Evolutionary conservation across 2,797 vertebrate species (phyloP).

Genomic region (Clarias fuscus): DNA sequence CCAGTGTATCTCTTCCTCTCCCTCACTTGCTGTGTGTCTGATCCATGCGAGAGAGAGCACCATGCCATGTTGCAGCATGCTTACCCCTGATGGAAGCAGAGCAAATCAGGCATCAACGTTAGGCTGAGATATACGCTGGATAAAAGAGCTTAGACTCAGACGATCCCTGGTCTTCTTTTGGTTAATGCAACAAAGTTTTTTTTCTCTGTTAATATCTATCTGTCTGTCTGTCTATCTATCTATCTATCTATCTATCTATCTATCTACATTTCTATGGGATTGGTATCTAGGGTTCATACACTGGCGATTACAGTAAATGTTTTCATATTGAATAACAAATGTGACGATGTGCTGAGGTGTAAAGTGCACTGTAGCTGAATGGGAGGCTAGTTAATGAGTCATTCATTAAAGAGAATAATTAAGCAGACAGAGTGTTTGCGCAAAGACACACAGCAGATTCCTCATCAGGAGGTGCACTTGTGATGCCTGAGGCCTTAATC

Average conservation of each 20-base stretch:
- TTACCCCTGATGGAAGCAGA: conserved; percentile 62
- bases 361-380: conserved; percentile 28
- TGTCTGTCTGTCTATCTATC: neutral
- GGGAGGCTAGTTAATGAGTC: conserved; percentile 26
- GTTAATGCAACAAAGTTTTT: neutral
- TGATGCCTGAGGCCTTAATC: conserved; percentile 47
- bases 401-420: conserved; percentile 48
- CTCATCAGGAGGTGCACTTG: conserved; percentile 44
- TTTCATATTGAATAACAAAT: conserved; percentile 30
- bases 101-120: conserved; percentile 34
- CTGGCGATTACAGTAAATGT: neutral
- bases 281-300: neutral
- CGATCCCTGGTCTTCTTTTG: conserved; percentile 23
- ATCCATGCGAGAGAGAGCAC: conserved; percentile 54
- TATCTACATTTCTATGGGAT: neutral
- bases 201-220: neutral
- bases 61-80: conserved; percentile 66
- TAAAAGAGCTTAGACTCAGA: conserved; percentile 37
- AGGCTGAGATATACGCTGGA: conserved; percentile 38
- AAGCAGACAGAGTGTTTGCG: conserved; percentile 40
- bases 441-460: conserved; percentile 47
- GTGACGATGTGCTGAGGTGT: conserved; percentile 38
- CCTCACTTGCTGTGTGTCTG: conserved; percentile 56
- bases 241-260: neutral
- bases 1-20: conserved; percentile 61